A percentile compares a stretch with the other conserved stretches of the same genome.
These are phyloP conservation scores for Drosophila ironensis DNA, from an alignment of 1,140 invertebrate species.

Conservation along the genomic window DNA sequence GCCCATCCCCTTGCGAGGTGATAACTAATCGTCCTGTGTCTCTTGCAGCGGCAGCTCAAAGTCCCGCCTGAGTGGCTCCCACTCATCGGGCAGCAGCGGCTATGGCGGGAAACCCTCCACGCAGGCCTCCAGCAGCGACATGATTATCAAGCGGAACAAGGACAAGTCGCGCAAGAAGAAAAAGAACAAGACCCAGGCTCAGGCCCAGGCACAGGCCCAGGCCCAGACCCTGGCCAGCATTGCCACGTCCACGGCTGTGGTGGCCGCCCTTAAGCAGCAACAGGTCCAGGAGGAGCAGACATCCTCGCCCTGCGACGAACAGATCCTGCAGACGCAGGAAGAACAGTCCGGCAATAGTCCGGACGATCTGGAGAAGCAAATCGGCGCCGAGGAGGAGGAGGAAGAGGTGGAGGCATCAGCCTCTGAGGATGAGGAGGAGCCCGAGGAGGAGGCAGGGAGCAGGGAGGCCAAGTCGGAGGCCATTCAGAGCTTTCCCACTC, in stretches of 20 bases:
- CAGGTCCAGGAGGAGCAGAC: neutral
- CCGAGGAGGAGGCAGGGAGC: constrained; percentile 10
- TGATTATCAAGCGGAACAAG: constrained; percentile 82
- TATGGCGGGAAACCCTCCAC: constrained; percentile 87
- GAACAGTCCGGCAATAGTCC: neutral
- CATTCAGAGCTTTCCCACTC: constrained; percentile 36
- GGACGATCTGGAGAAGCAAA: neutral
- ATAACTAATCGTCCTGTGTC: no score
- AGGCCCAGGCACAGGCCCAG: constrained; percentile 9
- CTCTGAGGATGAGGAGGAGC: constrained; percentile 1
- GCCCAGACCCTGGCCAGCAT: neutral
- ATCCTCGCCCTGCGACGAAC: neutral
- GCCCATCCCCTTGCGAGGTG: no score
- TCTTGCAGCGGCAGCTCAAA: constrained; percentile 87
- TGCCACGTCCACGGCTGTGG: no score
- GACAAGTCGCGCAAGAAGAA: constrained; percentile 83
- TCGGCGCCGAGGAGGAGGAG: neutral
- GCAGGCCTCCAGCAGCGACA: constrained; percentile 83
- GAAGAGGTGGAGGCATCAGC: neutral
- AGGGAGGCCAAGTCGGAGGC: constrained; percentile 36
- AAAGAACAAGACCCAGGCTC: constrained; percentile 68
- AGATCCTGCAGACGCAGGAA: neutral
- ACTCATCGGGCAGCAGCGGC: constrained; percentile 90
- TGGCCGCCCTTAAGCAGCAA: no score
- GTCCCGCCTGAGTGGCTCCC: constrained; percentile 88